These are phyloP conservation scores for Falcaria lacertinaria DNA, from an alignment of 2,888 invertebrate species.

Conservation along the genomic window DNA sequence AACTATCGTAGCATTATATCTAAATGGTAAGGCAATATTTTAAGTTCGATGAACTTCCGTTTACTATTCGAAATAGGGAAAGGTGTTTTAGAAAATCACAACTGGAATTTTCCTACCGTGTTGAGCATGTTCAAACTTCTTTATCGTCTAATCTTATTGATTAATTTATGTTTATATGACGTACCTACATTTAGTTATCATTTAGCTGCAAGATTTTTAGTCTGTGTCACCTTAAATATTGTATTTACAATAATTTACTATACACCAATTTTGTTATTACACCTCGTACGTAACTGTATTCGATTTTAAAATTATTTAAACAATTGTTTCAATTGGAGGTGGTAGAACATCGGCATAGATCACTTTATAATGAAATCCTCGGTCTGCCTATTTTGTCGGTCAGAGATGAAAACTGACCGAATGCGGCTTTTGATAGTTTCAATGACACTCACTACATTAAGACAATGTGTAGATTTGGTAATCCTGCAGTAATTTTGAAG, in stretches of 20 bases:
- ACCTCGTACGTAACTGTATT: too few species aligned
- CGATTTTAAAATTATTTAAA: too few species aligned
- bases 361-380: too few species aligned
- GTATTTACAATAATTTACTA: too few species aligned
- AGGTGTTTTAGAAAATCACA: constrained; percentile 44
- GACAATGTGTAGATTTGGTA: background rate
- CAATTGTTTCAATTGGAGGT: too few species aligned
- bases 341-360: too few species aligned
- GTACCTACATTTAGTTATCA: too few species aligned
- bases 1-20: constrained; percentile 32
- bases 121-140: constrained; percentile 12
- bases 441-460: constrained; percentile 10
- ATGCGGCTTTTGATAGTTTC: background rate
- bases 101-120: constrained; percentile 33
- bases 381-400: too few species aligned
- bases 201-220: too few species aligned
- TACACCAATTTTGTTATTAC: too few species aligned
- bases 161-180: background rate
- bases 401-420: too few species aligned
- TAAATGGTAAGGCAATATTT: constrained; percentile 30
- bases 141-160: background rate
- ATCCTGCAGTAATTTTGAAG: background rate
- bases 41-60: constrained; percentile 72
- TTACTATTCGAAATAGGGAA: constrained; percentile 59
- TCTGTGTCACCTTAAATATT: too few species aligned